Evolutionary conservation across 2,888 invertebrate species (phyloP).

Genomic region (Melanargia galathea): DNA sequence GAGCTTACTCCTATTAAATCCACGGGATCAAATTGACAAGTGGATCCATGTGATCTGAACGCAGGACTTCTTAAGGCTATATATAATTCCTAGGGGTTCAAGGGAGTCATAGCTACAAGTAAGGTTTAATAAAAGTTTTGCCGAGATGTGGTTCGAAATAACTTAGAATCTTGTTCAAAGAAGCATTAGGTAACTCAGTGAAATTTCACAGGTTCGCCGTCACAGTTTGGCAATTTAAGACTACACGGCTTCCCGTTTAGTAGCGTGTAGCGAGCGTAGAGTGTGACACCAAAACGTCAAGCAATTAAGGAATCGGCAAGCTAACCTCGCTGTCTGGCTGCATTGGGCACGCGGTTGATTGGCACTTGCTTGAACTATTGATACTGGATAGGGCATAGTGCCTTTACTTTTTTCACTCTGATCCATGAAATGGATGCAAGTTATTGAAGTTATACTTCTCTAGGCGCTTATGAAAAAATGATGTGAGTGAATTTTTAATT

Average conservation of each 20-base stretch:
- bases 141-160: neutral
- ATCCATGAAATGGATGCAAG: too few species aligned
- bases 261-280: conserved; percentile 61
- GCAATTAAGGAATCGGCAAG: conserved; percentile 83
- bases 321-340: conserved; percentile 78
- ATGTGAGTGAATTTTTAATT: too few species aligned
- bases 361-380: conserved; percentile 50
- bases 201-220: conserved; percentile 25
- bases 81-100: too few species aligned
- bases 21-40: too few species aligned
- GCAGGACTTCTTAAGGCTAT: too few species aligned
- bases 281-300: conserved; percentile 82
- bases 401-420: neutral
- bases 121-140: too few species aligned
- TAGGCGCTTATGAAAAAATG: too few species aligned
- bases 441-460: too few species aligned
- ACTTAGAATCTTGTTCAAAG: neutral
- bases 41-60: too few species aligned
- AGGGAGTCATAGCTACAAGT: too few species aligned
- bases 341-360: conserved; percentile 75
- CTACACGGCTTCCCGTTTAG: conserved; percentile 50
- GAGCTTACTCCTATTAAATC: too few species aligned
- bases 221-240: conserved; percentile 36
- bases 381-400: conserved; percentile 42
- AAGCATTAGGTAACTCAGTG: conserved; percentile 2